Percentiles rank a stretch among this genome's conserved stretches.
phyloP scores from a whole-genome alignment of 2,113 vertebrate species.

The Chunga burmeisteri region DNA sequence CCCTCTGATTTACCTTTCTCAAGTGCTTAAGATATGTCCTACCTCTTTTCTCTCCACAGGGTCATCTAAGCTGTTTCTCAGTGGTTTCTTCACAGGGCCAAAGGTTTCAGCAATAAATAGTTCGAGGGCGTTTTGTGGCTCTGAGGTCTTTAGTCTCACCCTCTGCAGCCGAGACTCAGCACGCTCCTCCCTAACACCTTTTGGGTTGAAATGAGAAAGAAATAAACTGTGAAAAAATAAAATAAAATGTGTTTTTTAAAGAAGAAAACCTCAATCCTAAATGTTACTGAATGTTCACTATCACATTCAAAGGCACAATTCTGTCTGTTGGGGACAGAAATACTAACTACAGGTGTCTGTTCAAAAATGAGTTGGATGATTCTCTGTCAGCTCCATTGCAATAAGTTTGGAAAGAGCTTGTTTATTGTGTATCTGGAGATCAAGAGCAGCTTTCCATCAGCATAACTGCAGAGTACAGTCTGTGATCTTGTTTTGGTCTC shows the following conservation, averaged over 20 bases:
- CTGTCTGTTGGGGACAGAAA: background rate
- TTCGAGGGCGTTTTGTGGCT: background rate
- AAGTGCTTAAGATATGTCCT: background rate
- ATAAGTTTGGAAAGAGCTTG: background rate
- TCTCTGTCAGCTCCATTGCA: background rate
- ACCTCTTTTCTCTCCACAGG: background rate
- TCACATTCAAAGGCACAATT: background rate
- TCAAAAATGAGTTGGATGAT: background rate
- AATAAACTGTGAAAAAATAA: background rate
- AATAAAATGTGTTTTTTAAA: background rate
- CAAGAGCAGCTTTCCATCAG: background rate
- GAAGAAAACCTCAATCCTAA: background rate
- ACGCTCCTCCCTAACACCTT: background rate
- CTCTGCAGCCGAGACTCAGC: background rate
- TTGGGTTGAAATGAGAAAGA: background rate
- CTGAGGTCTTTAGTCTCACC: background rate
- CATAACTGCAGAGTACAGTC: background rate
- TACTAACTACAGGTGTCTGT: background rate
- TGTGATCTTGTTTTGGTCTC: background rate
- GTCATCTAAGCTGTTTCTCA: background rate
- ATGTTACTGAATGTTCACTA: background rate
- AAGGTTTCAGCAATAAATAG: background rate
- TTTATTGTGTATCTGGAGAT: background rate
- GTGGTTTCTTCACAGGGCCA: background rate
- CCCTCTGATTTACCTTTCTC: background rate